Base-by-base conservation (phyloP, 1,140 invertebrate genomes). In the Eupristina koningsbergeri region DNA sequence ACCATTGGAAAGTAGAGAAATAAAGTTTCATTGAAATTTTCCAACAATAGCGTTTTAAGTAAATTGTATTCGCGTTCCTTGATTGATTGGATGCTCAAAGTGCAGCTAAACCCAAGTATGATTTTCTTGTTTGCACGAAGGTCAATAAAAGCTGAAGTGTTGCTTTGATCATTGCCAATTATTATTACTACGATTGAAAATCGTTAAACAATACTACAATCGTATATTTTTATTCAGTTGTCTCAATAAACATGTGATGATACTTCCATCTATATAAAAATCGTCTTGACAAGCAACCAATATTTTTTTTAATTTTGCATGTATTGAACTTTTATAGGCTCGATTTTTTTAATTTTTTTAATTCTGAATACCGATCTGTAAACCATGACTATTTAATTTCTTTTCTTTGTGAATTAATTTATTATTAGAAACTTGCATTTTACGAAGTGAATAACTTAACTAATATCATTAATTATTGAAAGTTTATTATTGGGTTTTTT, bases 151-250 rank as follows among this genome's bases (percentile, higher is more conserved):
- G 39, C 61, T 67, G 64, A 71, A 71, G 78, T n/a, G 67, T 50
- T 17, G 47, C 31, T 13, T 13, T 47, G n/a, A 74, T 74, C 69
- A 45, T 74, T 39, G 53, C 50, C 45, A 69, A n/a, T 73, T 58
- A 73, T 80, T 80, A 80, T 80, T 80, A 73, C 34, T 19, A n/a
- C n/a, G 1, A 80, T 67, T 67, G 50, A 39, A 73, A 80, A 73
- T 80, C 78, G 8, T 71, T 11, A 50, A 67, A 80, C 73, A 80
- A 80, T 80, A 26, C 26, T 29, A 45, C 45, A 78, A 77, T 77
- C 45, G 29, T 31, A 19, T 13, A 6, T n/a, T 79, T 64, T 79
- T 79, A 71, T 69, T 64, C 31, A 50, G 39, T 34, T 26, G n/a
- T 34, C 36, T 75, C 41, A 67, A 67, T 67, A 67, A 67, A 63